Evolutionary conservation across 2,113 vertebrate genomes (phyloP), one percentile per base, ranked within the genome.

Genomic region (Urocitellus parryii): DNA sequence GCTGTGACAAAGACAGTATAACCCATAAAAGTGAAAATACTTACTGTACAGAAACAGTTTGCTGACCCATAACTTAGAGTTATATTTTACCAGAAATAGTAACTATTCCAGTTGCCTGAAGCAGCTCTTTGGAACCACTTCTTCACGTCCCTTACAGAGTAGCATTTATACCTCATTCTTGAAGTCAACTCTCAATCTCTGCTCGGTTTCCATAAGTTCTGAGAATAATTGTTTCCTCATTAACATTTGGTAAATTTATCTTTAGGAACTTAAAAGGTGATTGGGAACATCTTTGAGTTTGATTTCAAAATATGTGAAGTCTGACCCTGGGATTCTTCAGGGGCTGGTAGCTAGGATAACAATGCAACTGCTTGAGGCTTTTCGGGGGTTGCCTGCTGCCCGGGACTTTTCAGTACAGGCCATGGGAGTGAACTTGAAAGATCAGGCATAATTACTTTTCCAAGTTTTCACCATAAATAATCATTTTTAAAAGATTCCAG

Each of bases 391-490:
- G 63, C 65, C 18, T 20, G 24, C 86, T 27, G 48, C 58, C 53
- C 48, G 78, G 39, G 20, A 10, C 86, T 65, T 56, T 32, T 70
- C 51, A 42, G 34, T 18, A 9, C 73, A 67, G 84, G 70, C 74
- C 78, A 20, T 13, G 22, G 84, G 56, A 80, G 65, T 34, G 56
- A 95, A 86, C 86, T 72, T 76, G 51, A 95, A 96, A 94, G 95
- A 81, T 53, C 92, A 83, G 93, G 84, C 82, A 37, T 72, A n/a
- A 96, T 76, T 56, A 63, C 88, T 91, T 97, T 91, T 94, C 95
- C 91, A 95, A 96, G 79, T 94, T 87, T 98, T 86, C 93, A 81
- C 76, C 96, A 73, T 95, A 97, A 97, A 94, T 83, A 93, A 97
- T 91, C 93, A 29, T 82, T 93, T 95, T 84, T 32, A 8, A 87